Base-by-base conservation (phyloP, 2,888 invertebrate species). In the Pristionchus entomophagus region DNA sequence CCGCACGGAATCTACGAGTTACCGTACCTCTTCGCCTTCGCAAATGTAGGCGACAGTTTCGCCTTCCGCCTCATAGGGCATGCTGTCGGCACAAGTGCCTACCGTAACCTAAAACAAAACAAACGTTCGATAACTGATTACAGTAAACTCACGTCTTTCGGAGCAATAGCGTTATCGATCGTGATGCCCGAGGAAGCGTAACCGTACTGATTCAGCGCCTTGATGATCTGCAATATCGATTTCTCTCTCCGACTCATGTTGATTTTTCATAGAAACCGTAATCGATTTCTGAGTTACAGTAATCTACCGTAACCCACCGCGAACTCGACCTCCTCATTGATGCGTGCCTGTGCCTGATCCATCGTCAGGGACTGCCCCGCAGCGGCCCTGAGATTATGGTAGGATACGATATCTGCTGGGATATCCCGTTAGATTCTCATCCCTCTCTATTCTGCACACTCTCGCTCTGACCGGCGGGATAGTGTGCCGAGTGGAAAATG, bases 181-280 rank as follows among this genome's bases (percentile, higher is more conserved):
- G 82, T 38, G 4, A 82, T 41, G 17, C 82, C 82, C 10, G 82
- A 82, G 14, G 56, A 59, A 26, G 56, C 12, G 26, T 59, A 59
- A 17, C 82, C 82, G 29, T 82, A 82, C 59, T 56, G 56, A 10
- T n/a, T 29, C 38, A 82, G 82, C 4, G 82, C 82, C 41, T 82
- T 82, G 56, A 82, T 82, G 38, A 82, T 59, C 82, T 82, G 12
- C 38, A 82, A 82, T 59, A 80, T 51, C 26, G 49, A 29, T 51
- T n/a, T n/a, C n/a, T n/a, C n/a, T n/a, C n/a, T n/a, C n/a, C n/a
- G n/a, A n/a, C n/a, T n/a, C n/a, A n/a, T n/a, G n/a, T n/a, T n/a
- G n/a, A n/a, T n/a, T n/a, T 29, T 26, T 41, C 41, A 29, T 4
- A 38, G 56, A 6, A 26, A 82, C 59, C 38, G 38, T 53, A 53